Conservation (phyloP, 2,113 vertebrate genomes). For the Pseudopipra pipra region DNA sequence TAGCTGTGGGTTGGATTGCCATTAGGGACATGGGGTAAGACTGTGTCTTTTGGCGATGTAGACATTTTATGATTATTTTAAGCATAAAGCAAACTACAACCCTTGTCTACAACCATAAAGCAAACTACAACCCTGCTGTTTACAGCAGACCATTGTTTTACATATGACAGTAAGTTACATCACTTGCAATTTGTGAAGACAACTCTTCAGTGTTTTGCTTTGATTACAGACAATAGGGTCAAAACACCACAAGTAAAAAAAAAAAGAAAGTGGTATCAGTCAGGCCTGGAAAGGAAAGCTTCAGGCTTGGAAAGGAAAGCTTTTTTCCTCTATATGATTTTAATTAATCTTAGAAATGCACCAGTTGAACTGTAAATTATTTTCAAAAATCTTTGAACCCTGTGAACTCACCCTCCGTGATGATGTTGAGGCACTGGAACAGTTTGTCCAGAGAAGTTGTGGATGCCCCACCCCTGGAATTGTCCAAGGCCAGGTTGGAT, state of each 20-base stretch:
- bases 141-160: not conserved
- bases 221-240: not conserved
- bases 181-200: not conserved
- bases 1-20: not conserved
- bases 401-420: not conserved
- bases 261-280: no score
- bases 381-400: not conserved
- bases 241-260: not conserved
- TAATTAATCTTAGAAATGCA: not conserved
- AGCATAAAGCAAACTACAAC: not conserved
- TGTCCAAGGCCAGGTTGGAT: no score
- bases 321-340: not conserved
- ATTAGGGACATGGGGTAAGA: accelerated
- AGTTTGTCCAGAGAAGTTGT: not conserved
- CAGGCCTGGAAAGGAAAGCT: not conserved
- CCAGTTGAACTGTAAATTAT: not conserved
- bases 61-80: not conserved
- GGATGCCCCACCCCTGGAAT: not conserved
- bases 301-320: not conserved
- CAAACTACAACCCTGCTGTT: not conserved
- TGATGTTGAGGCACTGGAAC: not conserved
- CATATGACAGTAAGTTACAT: not conserved
- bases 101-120: not conserved
- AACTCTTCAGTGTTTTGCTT: not conserved
- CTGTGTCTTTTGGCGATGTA: not conserved